A percentile compares a stretch with the other conserved stretches of the same genome.
Evolutionary conservation across 1,140 invertebrate species (phyloP).

Genomic region (Meloidogyne hapla): DNA sequence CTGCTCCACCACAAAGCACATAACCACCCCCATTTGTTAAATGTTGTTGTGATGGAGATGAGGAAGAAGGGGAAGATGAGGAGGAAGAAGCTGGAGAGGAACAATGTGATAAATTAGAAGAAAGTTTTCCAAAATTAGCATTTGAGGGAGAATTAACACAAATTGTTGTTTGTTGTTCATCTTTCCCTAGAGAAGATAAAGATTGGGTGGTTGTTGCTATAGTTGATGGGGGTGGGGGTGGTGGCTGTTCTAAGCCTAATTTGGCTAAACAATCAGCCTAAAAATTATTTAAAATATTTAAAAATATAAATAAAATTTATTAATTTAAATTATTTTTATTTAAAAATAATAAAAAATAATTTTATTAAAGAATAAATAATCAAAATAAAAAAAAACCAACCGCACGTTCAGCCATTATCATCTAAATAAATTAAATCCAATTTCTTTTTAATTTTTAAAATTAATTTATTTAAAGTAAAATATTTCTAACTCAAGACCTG

Average conservation of each 20-base stretch:
- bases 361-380: background rate
- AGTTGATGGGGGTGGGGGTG: conserved; percentile 22
- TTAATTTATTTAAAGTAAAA: too few relatives aligned
- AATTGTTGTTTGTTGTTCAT: background rate
- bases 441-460: too few relatives aligned
- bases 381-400: conserved; percentile 5
- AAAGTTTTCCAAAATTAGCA: too few relatives aligned
- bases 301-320: too few relatives aligned
- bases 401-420: conserved; percentile 62
- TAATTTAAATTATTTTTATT: too few relatives aligned
- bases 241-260: conserved; percentile 52
- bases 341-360: background rate
- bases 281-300: too few relatives aligned
- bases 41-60: background rate
- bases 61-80: too few relatives aligned
- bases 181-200: background rate
- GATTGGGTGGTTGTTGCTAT: conserved; percentile 24
- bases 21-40: background rate
- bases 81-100: too few relatives aligned
- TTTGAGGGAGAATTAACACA: too few relatives aligned
- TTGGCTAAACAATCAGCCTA: conserved; percentile 62
- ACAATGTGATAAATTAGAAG: too few relatives aligned
- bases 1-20: background rate
- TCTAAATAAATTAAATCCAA: too few relatives aligned
- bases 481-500: too few relatives aligned